Base-by-base conservation (phyloP, 2,113 vertebrate species). In the Calypte anna region DNA sequence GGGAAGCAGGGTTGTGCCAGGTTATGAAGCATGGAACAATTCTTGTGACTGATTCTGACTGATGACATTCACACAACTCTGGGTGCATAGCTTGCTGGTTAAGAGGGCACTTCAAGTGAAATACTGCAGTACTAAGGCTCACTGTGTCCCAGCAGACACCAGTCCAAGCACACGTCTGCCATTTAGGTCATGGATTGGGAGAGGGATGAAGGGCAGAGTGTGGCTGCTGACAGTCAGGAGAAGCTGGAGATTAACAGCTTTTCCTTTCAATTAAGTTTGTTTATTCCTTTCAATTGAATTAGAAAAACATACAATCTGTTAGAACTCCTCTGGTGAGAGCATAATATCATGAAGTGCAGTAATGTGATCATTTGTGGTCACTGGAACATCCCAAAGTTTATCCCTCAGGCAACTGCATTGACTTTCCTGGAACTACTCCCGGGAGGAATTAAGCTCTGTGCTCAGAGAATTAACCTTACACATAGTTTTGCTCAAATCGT, bases 301-400 rank as follows among this genome's bases (percentile, higher is more conserved):
- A 87, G 62, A 87, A 89, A 72, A 11, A 48, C 33, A 58, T 54
- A 51, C 57, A 93, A 64, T 76, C 78, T 91, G 84, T 82, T 91
- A 79, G 62, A 91, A 82, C 48, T 78, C 73, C 84, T 93, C 82
- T 91, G 82, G 46, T 78, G 90, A 85, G 70, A 90, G 23, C 27
- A 21, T 82, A 91, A 91, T 82, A 68, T 73, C 66, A 82, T 96
- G 18, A 90, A 85, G 50, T n/a, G n/a, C 62, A 53, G 36, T 95
- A 76, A 96, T 95, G 90, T 61, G 46, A 93, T 90, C 54, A 54
- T 67, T 75, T 87, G 77, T 0, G 19, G 90, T 96, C 87, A 68
- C 91, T 54, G 79, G 84, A 95, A 72, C 78, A 84, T 64, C 44
- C 28, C 28, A 27, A 22, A 77, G 15, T 76, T 87, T 73, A 82